Evolutionary conservation across 2,113 vertebrate genomes (phyloP), one percentile per base, ranked within the genome.

Genomic region (Tetrax tetrax): DNA sequence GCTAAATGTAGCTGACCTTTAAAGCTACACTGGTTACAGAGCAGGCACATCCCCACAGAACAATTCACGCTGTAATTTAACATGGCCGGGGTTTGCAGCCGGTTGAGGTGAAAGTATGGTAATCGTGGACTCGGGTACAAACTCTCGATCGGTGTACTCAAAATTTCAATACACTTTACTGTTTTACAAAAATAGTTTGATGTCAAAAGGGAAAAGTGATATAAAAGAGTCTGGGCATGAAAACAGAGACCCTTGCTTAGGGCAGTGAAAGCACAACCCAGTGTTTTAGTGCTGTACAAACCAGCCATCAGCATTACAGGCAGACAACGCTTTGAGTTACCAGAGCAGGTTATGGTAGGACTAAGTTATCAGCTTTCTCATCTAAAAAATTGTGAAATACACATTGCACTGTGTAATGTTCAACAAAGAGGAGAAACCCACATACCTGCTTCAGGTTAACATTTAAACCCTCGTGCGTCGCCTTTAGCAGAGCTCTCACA

Each of bases 371-470:
- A n/a, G 13, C 17, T 75, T 59, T 69, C 29, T 28, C 35, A 54
- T 6, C 35, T 75, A n/a, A 45, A 19, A 14, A 14, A 48, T 29
- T 0, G 6, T 43, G 27, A 28, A 50, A 4, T 20, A 25, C 28
- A 28, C 24, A 19, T 1, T 8, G 19, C 31, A 29, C 24, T 54
- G 38, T 2, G 17, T 37, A 23, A 16, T 1, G 15, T 9, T 12
- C 41, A 9, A n/a, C 12, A 65, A 31, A 50, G 28, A 25, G 48
- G 24, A 35, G 54, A 27, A 43, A 17, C 9, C 15, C 69, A 87
- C 50, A 0, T 98, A 99, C 99, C 99, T 99, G 99, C 77, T 98
- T 99, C 93, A 99, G 97, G 97, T 99, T 99, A 75, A 98, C 98
- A 35, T 98, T 98, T 82, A 99, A 97, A 38, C 99, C 99, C 95